These are phyloP conservation scores for Cheilosia grossa DNA, from an alignment of 2,888 invertebrate species.

Conservation along the genomic window DNA sequence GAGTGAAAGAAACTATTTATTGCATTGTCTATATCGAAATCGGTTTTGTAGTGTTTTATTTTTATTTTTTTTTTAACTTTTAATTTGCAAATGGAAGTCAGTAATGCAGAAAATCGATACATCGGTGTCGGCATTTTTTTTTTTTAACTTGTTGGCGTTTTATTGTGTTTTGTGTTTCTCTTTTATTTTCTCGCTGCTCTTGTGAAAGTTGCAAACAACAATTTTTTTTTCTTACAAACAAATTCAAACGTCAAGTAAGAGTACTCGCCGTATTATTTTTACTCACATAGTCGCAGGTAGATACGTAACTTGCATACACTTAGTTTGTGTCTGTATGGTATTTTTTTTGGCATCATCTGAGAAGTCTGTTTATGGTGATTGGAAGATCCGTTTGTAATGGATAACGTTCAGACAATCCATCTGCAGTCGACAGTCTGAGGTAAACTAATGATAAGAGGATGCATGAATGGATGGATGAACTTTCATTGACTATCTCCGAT, in stretches of 20 bases:
- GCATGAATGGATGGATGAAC: conserved; percentile 13
- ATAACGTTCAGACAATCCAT: neutral
- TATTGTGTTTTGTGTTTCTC: conserved; percentile 21
- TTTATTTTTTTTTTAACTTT: conserved; percentile 4
- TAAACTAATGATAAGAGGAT: neutral
- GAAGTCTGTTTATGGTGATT: conserved; percentile 5
- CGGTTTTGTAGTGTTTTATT: neutral
- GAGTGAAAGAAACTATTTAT: conserved; percentile 13
- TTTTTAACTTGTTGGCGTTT: conserved; percentile 26
- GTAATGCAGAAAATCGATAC: conserved; percentile 42
- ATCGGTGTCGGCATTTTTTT: conserved; percentile 4
- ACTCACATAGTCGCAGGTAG: neutral
- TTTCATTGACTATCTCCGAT: neutral
- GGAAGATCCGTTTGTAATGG: conserved; percentile 9
- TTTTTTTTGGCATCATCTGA: conserved; percentile 3
- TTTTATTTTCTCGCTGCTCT: conserved; percentile 22
- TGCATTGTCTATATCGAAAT: conserved; percentile 29
- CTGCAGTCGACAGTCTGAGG: neutral
- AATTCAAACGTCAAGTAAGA: conserved; percentile 18
- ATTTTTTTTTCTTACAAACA: conserved; percentile 13
- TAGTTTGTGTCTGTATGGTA: too few species aligned
- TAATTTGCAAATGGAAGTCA: conserved; percentile 34
- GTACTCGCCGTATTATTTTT: neutral
- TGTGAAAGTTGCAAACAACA: conserved; percentile 39
- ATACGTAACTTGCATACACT: neutral